A percentile compares a stretch with the other conserved stretches of the same genome.
Evolutionary conservation across 2,113 vertebrate genomes (phyloP).

Genomic region (Myotis lucifugus): DNA sequence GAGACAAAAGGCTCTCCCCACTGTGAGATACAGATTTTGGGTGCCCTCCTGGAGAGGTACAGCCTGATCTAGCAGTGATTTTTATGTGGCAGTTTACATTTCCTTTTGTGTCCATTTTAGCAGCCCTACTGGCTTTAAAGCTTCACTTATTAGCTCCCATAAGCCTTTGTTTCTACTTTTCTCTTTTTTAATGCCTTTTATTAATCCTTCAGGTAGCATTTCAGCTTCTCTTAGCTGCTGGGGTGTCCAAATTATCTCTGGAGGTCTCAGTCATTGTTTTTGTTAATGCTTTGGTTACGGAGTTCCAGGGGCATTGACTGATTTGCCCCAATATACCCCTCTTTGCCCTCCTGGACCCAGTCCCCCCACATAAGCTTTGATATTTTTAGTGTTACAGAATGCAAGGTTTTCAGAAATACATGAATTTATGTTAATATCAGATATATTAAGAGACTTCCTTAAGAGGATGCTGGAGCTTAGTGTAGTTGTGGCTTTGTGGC

Average conservation of each 20-base stretch:
- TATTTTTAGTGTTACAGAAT: conserved; percentile 29
- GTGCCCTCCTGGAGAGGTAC: background rate
- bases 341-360: background rate
- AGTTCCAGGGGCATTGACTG: background rate
- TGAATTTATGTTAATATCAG: background rate
- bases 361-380: background rate
- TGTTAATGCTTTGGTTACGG: background rate
- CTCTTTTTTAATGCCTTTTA: background rate
- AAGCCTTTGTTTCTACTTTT: background rate
- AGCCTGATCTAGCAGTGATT: background rate
- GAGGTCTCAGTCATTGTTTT: background rate
- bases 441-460: background rate
- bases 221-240: background rate
- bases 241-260: background rate
- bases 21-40: background rate
- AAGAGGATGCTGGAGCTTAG: background rate
- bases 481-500: background rate
- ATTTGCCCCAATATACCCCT: background rate
- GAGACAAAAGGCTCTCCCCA: background rate
- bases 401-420: background rate
- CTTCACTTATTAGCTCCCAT: background rate
- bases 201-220: background rate
- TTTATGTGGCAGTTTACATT: background rate
- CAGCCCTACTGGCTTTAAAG: background rate
- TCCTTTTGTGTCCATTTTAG: background rate